These are phyloP conservation scores for Stigmatopora nigra DNA, from an alignment of 2,113 vertebrate species.

Conservation along the genomic window DNA sequence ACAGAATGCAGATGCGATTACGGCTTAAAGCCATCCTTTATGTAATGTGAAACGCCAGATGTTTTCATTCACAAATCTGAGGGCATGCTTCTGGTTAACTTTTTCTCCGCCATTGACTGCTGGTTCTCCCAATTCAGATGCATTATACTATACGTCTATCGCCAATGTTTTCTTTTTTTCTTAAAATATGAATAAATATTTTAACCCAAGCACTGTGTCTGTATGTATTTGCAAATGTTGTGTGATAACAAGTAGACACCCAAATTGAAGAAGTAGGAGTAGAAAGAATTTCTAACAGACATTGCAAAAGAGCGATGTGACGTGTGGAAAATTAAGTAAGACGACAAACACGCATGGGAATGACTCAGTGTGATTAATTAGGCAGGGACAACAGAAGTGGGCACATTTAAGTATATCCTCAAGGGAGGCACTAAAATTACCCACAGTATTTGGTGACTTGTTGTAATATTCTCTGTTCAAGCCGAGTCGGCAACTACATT, in stretches of 20 bases:
- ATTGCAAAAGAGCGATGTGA: neutral
- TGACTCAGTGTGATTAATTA: neutral
- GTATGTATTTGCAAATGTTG: neutral
- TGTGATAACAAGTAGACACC: neutral
- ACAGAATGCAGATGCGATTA: neutral
- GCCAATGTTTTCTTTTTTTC: too few relatives aligned
- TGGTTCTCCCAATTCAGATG: too few relatives aligned
- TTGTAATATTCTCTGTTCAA: conserved; percentile 17
- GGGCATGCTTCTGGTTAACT: neutral
- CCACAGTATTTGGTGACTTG: conserved; percentile 11
- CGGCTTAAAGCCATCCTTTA: neutral
- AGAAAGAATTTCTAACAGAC: conserved; percentile 7
- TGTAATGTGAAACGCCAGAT: conserved; percentile 4
- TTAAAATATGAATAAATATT: too few relatives aligned
- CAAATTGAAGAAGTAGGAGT: conserved; percentile 3
- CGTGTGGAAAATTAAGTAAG: conserved; percentile 3
- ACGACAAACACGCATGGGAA: neutral
- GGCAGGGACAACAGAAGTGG: conserved; percentile 5
- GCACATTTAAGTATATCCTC: conserved; percentile 2
- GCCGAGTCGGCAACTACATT: conserved; percentile 48
- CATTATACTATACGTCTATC: too few relatives aligned
- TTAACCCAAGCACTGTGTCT: too few relatives aligned
- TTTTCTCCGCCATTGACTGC: too few relatives aligned
- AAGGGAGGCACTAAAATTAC: conserved; percentile 7
- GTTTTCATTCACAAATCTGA: conserved; percentile 1